These are phyloP conservation scores for Asteroscopus sphinx DNA, from an alignment of 2,888 invertebrate species.

Conservation along the genomic window DNA sequence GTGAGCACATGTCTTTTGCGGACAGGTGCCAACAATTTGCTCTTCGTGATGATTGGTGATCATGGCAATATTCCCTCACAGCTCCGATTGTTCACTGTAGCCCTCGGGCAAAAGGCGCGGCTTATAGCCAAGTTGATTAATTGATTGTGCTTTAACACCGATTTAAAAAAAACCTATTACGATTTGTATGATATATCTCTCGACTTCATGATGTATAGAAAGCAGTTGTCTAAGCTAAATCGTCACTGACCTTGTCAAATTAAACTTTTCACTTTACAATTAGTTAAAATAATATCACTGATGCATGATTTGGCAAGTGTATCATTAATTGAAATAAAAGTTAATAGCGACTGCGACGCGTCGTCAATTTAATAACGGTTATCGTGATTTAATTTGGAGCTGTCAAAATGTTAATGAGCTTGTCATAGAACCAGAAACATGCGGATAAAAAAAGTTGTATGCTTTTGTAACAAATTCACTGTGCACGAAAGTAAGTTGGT, in stretches of 20 bases:
- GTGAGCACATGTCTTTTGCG: too few species aligned
- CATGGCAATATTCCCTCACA: too few species aligned
- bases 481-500: too few species aligned
- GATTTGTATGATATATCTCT: too few species aligned
- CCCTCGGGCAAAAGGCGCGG: too few species aligned
- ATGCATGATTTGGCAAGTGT: slow-evolving; percentile 47
- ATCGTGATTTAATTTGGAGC: slow-evolving; percentile 40
- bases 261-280: slow-evolving; percentile 8
- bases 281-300: slow-evolving; percentile 27
- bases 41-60: too few species aligned
- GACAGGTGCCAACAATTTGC: too few species aligned
- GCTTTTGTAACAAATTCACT: too few species aligned
- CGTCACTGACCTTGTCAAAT: slow-evolving; percentile 18
- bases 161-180: too few species aligned
- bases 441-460: neutral
- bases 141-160: too few species aligned
- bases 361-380: slow-evolving; percentile 43
- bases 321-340: slow-evolving; percentile 23
- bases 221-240: slow-evolving; percentile 1
- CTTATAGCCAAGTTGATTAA: too few species aligned
- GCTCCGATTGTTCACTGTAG: too few species aligned
- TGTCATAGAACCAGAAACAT: slow-evolving; percentile 22
- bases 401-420: slow-evolving; percentile 46
- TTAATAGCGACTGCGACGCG: slow-evolving; percentile 10
- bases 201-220: slow-evolving; percentile 6